phyloP scores from a whole-genome alignment of 2,888 invertebrate species.

The Thymelicus acteon region DNA sequence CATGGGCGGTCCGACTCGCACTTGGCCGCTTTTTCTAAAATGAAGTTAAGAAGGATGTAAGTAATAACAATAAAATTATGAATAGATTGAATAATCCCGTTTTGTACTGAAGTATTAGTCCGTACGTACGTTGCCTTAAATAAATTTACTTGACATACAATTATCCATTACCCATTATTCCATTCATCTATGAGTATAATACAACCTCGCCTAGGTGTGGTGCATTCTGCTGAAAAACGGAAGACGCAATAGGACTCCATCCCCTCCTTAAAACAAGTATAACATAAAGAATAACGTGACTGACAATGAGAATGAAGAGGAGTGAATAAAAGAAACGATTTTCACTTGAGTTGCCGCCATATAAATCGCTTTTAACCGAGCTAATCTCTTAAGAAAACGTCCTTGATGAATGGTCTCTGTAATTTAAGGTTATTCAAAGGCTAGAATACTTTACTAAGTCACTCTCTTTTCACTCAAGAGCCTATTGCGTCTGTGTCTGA shows the following conservation, averaged over 20 bases:
- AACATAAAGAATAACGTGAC: background rate
- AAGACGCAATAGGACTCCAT: too few species aligned
- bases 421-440: constrained; percentile 12
- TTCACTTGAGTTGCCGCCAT: background rate
- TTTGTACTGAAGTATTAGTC: too few species aligned
- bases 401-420: constrained; percentile 12
- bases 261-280: too few species aligned
- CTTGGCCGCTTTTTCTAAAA: too few species aligned
- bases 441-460: constrained; percentile 6
- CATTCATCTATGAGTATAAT: too few species aligned
- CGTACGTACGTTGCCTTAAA: too few species aligned
- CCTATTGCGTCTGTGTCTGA: constrained; percentile 64
- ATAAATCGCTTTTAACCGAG: constrained; percentile 10
- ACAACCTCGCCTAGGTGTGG: too few species aligned
- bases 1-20: too few species aligned
- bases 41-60: background rate
- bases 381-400: constrained; percentile 22
- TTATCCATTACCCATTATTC: too few species aligned
- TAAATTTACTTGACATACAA: too few species aligned
- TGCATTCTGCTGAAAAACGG: too few species aligned
- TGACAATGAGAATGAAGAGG: background rate
- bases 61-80: background rate
- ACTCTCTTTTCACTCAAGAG: constrained; percentile 24
- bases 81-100: background rate
- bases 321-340: background rate